Base-by-base conservation (phyloP, 1,140 invertebrate species). In the Parasteatoda tepidariorum region DNA sequence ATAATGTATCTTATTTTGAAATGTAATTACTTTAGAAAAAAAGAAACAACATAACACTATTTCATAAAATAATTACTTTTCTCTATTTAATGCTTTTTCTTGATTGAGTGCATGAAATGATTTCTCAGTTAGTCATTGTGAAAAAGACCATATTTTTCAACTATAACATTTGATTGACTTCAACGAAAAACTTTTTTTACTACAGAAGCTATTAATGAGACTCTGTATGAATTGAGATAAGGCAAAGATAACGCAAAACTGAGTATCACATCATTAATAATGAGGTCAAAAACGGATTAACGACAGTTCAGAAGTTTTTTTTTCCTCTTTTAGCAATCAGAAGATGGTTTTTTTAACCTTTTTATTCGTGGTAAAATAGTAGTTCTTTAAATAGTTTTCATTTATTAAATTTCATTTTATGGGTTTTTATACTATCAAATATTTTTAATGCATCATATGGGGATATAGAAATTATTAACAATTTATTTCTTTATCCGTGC, bases 221-320 rank as follows among this genome's bases (percentile, higher is more conserved):
- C 76, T 57, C 76, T 68, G 62, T 64, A 30, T 57, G 76, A 79
- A 79, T 79, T 54, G 64, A 55, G 76, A 79, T 79, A 79, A 79
- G 64, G 24, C 26, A 48, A 24, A 68, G 64, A 79, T 79, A 79
- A 59, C 62, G 15, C 74, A 24, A 48, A 18, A 78, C 61, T 33
- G 24, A 57, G 30, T 22, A 79, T 68, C 38, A 68, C 67, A 68
- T 68, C 76, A 79, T 79, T 79, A 79, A 79, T 79, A 79, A 79
- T 22, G 31, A 57, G 64, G 76, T 79, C 76, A 68, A 79, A 79
- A 79, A 31, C 62, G 57, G 54, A 79, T 67, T 54, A 79, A 79
- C 76, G 48, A 68, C 48, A 66, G 26, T 78, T 54, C 48, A 28
- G 31, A 78, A 66, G 26, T 11, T 11, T 26, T 66, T 66, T 66